A percentile compares a stretch with the other conserved stretches of the same genome.
Evolutionary conservation across 1,140 invertebrate genomes (phyloP).

Genomic region (Amyelois transitella): DNA sequence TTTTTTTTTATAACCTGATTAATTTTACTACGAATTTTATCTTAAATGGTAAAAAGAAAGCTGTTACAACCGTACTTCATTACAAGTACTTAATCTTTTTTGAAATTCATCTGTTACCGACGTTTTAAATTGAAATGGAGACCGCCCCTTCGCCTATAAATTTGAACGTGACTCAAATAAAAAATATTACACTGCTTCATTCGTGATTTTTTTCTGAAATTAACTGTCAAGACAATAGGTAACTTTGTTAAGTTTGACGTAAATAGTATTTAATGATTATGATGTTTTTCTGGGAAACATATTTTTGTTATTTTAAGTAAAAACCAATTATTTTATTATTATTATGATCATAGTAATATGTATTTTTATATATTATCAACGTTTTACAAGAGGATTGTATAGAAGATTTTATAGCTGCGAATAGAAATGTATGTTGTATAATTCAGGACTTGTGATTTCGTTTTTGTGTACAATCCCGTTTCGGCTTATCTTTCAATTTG

Average conservation of each 20-base stretch:
- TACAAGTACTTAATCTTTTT: conserved; percentile 16
- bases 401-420: no score
- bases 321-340: no score
- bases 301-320: conserved; percentile 4
- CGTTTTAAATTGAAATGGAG: conserved; percentile 54
- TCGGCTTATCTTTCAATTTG: no score
- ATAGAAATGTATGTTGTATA: no score
- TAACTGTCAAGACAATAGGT: conserved; percentile 6
- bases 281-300: not conserved
- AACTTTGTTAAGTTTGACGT: not conserved
- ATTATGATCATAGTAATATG: no score
- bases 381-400: no score
- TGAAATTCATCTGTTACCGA: conserved; percentile 51
- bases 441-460: no score
- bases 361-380: no score
- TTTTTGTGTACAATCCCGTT: no score
- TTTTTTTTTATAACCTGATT: no score
- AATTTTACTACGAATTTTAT: no score
- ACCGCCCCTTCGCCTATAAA: conserved; percentile 42
- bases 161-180: conserved; percentile 50
- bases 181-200: conserved; percentile 28
- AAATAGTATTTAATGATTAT: conserved; percentile 15
- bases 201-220: conserved; percentile 19
- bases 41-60: not conserved
- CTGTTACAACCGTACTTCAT: not conserved